Percentiles rank a stretch among this genome's conserved stretches.
Conservation (phyloP, 1,140 invertebrate species). For the Meloidogyne chitwoodi region DNA sequence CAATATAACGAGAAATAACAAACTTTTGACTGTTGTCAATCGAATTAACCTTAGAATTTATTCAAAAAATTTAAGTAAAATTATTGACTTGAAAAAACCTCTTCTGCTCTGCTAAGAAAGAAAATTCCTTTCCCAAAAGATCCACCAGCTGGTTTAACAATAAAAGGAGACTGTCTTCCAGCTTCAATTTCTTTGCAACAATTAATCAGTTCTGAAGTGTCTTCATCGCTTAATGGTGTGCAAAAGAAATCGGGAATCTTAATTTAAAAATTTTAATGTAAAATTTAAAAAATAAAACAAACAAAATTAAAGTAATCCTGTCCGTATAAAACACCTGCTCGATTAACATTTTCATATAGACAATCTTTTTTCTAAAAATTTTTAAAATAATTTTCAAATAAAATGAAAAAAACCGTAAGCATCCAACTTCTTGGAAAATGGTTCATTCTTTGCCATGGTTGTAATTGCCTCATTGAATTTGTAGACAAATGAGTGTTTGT, state of each 20-base stretch:
- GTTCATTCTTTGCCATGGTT: conserved; percentile 43
- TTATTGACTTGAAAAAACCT: conserved; percentile 27
- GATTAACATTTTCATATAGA: conserved; percentile 34
- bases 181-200: conserved; percentile 20
- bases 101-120: conserved; percentile 27
- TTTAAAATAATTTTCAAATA: neutral
- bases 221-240: conserved; percentile 40
- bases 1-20: conserved; percentile 73
- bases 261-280: neutral
- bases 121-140: conserved; percentile 52
- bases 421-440: conserved; percentile 41
- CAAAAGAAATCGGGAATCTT: conserved; percentile 57
- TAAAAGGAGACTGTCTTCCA: conserved; percentile 31
- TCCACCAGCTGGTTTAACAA: conserved; percentile 51
- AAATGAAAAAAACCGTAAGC: conserved; percentile 18
- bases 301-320: conserved; percentile 40
- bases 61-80: neutral
- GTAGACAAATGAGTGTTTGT: conserved; percentile 38
- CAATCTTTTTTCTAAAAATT: conserved; percentile 36
- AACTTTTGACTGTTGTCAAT: conserved; percentile 36
- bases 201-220: conserved; percentile 14
- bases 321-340: conserved; percentile 35
- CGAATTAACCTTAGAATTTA: conserved; percentile 42
- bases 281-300: conserved; percentile 18
- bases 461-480: conserved; percentile 24